These are phyloP conservation scores for Myiotriccus ornatus DNA, from an alignment of 2,797 vertebrate genomes.

Conservation along the genomic window DNA sequence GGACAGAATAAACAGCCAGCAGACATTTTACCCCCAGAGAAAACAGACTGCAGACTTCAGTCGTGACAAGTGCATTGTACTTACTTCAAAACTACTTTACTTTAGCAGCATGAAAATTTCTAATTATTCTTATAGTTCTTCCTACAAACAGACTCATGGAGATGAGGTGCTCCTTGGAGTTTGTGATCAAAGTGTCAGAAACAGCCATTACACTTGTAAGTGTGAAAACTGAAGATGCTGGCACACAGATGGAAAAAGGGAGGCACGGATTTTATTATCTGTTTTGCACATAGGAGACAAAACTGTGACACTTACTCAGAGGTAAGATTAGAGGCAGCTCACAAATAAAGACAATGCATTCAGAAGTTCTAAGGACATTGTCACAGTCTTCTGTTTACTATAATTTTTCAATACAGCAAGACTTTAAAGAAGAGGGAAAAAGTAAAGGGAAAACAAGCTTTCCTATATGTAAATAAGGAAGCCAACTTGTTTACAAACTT, in stretches of 20 bases:
- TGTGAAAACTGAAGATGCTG: slow-evolving; percentile 35
- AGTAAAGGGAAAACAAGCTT: not conserved
- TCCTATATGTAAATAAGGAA: not conserved
- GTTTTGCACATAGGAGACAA: slow-evolving; percentile 48
- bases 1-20: not conserved
- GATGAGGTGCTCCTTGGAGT: slow-evolving; percentile 5
- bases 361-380: not conserved
- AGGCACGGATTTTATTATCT: slow-evolving; percentile 35
- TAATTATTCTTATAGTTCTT: slow-evolving; percentile 26
- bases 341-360: slow-evolving; percentile 42
- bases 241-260: slow-evolving; percentile 4
- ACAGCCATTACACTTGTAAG: slow-evolving; percentile 26
- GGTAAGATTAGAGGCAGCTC: slow-evolving; percentile 44
- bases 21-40: not conserved
- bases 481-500: not conserved
- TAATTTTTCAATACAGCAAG: not conserved
- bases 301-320: slow-evolving; percentile 31
- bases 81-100: not conserved
- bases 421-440: not conserved
- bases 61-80: not conserved
- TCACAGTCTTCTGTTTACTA: slow-evolving; percentile 2
- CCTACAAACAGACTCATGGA: slow-evolving; percentile 11
- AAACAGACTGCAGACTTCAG: not conserved
- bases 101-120: not conserved
- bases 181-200: slow-evolving; percentile 40